Base-by-base conservation (phyloP, 2,797 vertebrate genomes). In the Antennarius maculatus region DNA sequence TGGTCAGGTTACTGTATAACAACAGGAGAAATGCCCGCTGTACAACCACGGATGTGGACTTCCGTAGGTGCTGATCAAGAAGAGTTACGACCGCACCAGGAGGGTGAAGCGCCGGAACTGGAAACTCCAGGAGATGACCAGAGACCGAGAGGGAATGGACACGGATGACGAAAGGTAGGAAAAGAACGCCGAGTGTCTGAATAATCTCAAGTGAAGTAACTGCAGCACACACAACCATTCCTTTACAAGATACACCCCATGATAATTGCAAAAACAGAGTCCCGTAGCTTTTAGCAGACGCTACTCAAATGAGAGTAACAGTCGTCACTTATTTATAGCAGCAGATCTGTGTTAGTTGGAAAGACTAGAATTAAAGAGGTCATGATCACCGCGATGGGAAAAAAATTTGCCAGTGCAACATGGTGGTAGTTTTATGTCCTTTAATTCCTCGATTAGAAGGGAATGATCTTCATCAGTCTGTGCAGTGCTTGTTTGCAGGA, bases 11-110 rank as follows among this genome's bases (percentile, higher is more conserved):
- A 7, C 7, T 2, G 1, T 7, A 31, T 29, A 8, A 14, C 28
- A 67, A 2, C 27, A 10, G 14, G 17, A 23, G 11, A 61, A 50
- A 51, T 45, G 37, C 23, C 6, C 13, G 23, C 2, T 39, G 3
- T 23, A 2, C 8, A 16, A 9, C n/a, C 6, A 6, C 54, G 5
- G 17, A 9, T 67, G 27, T 63, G 47, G 13, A 14, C 39, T 37
- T 15, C 54, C 48, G 15, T 55, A 99, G 98, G 94, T 99, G 42
- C 83, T 99, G 80, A 97, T 99, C 66, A 99, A 99, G 92, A 99
- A 99, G 92, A 95, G 93, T 77, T 99, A 97, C 0, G 95, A 99
- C 87, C 95, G 96, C 49, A 91, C 45, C 67, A 95, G 71, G 85
- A 94, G 98, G 66, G 94, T 92, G 66, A 96, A 87, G 66, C 95